phyloP scores from a whole-genome alignment of 1,140 invertebrate genomes.

The Cydia strobilella region DNA sequence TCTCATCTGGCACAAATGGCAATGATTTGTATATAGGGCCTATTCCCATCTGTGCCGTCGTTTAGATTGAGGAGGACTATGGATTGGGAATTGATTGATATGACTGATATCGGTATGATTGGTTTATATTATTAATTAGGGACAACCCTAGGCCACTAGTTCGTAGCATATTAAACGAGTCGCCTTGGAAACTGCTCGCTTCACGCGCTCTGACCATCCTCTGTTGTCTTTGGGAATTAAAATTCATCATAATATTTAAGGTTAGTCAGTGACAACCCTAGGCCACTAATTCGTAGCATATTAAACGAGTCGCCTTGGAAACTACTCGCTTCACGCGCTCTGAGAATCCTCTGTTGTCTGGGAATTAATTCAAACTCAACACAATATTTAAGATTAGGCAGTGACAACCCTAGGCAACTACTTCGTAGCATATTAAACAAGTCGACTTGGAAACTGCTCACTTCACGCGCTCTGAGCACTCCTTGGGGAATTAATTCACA shows the following conservation, averaged over 20 bases:
- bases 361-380: neutral
- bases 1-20: too few relatives aligned
- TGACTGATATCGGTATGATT: slow-evolving; percentile 60
- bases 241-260: too few relatives aligned
- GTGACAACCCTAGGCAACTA: neutral
- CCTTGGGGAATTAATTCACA: neutral
- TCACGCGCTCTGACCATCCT: neutral
- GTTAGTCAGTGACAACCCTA: neutral
- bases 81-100: slow-evolving; percentile 58
- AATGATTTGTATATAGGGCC: too few relatives aligned
- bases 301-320: slow-evolving; percentile 3
- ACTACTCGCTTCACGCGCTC: neutral
- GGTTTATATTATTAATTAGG: slow-evolving; percentile 20
- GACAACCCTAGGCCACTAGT: neutral
- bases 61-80: slow-evolving; percentile 64
- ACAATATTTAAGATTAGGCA: too few relatives aligned
- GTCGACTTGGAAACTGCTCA: neutral
- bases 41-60: slow-evolving; percentile 41
- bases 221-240: neutral
- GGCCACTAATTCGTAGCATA: neutral
- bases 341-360: slow-evolving; percentile 2
- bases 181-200: neutral
- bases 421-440: slow-evolving; percentile 9
- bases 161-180: neutral
- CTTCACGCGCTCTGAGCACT: neutral